Percentiles rank a stretch among this genome's conserved stretches.
Conservation (phyloP, 2,888 invertebrate species). For the Xestoiulus laeticollis region DNA sequence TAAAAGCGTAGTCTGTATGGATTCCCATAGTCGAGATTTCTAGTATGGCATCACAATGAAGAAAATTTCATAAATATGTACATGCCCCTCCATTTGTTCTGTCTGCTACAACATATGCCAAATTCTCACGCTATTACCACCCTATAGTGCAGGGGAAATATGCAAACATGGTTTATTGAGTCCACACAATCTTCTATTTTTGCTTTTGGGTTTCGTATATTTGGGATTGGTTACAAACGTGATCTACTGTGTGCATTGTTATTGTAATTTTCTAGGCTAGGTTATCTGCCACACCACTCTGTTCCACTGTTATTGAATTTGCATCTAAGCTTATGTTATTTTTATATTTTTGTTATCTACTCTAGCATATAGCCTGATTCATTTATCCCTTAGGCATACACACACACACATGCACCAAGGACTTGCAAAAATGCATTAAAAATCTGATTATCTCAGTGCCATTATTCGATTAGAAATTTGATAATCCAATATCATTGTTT, state of each 20-base stretch:
- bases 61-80: neutral
- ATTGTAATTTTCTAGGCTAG: neutral
- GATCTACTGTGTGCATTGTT: neutral
- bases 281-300: neutral
- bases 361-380: neutral
- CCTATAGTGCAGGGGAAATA: neutral
- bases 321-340: slow-evolving; percentile 31
- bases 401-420: neutral
- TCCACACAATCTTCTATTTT: slow-evolving; percentile 24
- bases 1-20: neutral
- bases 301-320: neutral
- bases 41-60: neutral
- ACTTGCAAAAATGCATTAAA: neutral
- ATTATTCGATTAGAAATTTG: slow-evolving; percentile 34
- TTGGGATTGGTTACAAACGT: neutral
- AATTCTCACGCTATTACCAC: neutral
- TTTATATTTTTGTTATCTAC: slow-evolving; percentile 1
- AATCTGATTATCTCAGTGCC: slow-evolving; percentile 13
- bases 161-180: slow-evolving; percentile 41
- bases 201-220: neutral
- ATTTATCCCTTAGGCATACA: neutral
- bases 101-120: neutral
- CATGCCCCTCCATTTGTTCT: neutral
- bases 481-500: slow-evolving; percentile 28
- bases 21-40: neutral